Base-by-base conservation (phyloP, 2,113 vertebrate genomes). In the Myrmophylax atrothorax region DNA sequence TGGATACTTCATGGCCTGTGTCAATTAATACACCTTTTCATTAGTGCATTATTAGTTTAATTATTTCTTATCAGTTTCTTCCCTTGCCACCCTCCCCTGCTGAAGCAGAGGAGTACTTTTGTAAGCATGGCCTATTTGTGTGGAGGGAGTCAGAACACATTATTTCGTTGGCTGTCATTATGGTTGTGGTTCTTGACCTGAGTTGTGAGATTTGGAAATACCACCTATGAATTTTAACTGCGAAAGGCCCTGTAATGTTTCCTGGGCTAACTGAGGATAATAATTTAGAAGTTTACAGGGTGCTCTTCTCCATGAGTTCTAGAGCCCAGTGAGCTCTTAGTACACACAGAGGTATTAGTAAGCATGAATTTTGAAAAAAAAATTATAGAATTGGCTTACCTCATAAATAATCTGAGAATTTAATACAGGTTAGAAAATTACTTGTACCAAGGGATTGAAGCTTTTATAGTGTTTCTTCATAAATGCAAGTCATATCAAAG, bases 61-160 rank as follows among this genome's bases (percentile, higher is more conserved):
- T 89, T 86, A 94, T 58, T 74, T 60, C 92, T 93, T 94, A 95
- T 93, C 83, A 77, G 79, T 77, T 85, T 72, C 26, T 81, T 90
- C 3, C 23, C 66, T 77, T 91, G 50, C 29, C 70, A 59, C 26
- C 56, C 44, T 93, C 8, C 33, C 52, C 17, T 74, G 19, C 64
- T 68, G 64, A 78, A 78, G 66, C 58, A 56, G 46, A 84, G 63
- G 14, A 46, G 10, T 66, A 18, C 52, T 94, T 90, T 91, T 67
- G 10, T 47, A 46, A 44, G 49, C 66, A 67, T 42, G 37, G 31
- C 53, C 87, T 66, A 49, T 75, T 95, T 95, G 52, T 84, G 12
- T n/a, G 44, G 68, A 63, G 47, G 90, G 92, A 95, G 82, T 96
- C 87, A 93, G 72, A 31, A 26, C 58, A 40, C 11, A 38, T 10